Evolutionary conservation across 2,888 invertebrate species (phyloP).

Genomic region (Alviniconcha strummeri): DNA sequence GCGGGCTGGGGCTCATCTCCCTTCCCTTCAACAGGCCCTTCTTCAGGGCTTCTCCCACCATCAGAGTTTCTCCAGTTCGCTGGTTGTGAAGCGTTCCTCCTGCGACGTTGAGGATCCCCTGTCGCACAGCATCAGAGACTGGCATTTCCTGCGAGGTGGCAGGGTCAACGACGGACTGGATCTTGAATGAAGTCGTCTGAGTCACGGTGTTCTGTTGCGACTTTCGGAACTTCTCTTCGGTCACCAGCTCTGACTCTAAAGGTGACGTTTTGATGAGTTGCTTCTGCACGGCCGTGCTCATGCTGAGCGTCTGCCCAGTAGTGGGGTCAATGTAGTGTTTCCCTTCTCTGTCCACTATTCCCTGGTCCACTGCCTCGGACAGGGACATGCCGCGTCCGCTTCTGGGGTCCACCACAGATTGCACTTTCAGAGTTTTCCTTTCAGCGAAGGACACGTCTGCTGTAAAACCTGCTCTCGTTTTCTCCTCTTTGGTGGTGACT

Average conservation of each 20-base stretch:
- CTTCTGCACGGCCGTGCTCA: constrained; percentile 53
- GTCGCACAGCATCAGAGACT: constrained; percentile 73
- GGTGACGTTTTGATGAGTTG: constrained; percentile 37
- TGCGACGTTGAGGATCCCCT: constrained; percentile 84
- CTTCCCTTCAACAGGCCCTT: constrained; percentile 52
- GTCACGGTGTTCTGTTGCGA: constrained; percentile 50
- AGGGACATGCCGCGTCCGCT: constrained; percentile 89
- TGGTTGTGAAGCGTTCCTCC: constrained; percentile 55
- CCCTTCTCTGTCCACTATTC: constrained; percentile 76
- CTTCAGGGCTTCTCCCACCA: constrained; percentile 86
- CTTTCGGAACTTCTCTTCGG: constrained; percentile 47
- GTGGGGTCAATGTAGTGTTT: constrained; percentile 46
- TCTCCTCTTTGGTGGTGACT: constrained; percentile 58
- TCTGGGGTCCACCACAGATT: constrained; percentile 78
- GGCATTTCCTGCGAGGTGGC: constrained; percentile 84
- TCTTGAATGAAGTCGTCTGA: constrained; percentile 56
- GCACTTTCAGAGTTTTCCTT: constrained; percentile 61
- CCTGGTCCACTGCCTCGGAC: constrained; percentile 79
- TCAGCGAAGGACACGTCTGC: constrained; percentile 64
- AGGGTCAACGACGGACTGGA: constrained; percentile 81
- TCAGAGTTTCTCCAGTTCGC: constrained; percentile 83
- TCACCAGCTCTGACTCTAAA: constrained; percentile 42
- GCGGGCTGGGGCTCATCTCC: constrained; percentile 33
- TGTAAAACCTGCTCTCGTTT: constrained; percentile 54
- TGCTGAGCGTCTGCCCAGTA: constrained; percentile 57